Base-by-base conservation (phyloP, 2,888 invertebrate genomes). In the Tuberolachnus salignus region DNA sequence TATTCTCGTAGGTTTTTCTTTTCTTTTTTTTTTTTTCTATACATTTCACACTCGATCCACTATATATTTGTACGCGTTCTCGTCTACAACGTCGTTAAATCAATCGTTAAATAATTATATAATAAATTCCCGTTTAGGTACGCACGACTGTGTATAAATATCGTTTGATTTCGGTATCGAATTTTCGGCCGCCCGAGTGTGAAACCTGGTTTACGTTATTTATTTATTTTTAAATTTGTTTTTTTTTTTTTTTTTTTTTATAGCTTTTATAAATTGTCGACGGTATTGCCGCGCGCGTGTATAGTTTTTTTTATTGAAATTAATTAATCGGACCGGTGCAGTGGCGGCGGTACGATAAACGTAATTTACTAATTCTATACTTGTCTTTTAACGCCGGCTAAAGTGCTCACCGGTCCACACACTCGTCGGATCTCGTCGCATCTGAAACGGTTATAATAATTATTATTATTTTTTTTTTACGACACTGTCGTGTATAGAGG, bases 401-500 rank as follows among this genome's bases (percentile, higher is more conserved):
- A 70, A 70, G 70, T 70, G 70, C 16, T 70, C n/a, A n/a, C 55
- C 21, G 70, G 70, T 70, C 55, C 16, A 55, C 42, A 55, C n/a
- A 55, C 55, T 70, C 55, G 14, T 34, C 51, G 9, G 13, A 8
- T 55, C 16, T 8, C 0, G 53, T n/a, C 34, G 34, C 19, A 55
- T 42, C 21, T 16, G 21, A 70, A 70, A 70, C 55, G 3, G 21
- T 55, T 42, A 21, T 34, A 3, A 21, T 34, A 3, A 6, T 34
- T 34, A 4, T 34, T 34, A 4, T 34, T 34, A 4, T 34, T 34
- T 34, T 34, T 4, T 34, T 70, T 70, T 70, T 55, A 70, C 16
- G 70, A 69, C 53, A 16, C 19, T 16, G 11, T 3, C 34, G 42
- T 42, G 34, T 42, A n/a, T n/a, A n/a, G n/a, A n/a, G n/a, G n/a